These are phyloP conservation scores for Apodemus agrarius DNA, from an alignment of 2,797 vertebrate genomes.

Conservation along the genomic window DNA sequence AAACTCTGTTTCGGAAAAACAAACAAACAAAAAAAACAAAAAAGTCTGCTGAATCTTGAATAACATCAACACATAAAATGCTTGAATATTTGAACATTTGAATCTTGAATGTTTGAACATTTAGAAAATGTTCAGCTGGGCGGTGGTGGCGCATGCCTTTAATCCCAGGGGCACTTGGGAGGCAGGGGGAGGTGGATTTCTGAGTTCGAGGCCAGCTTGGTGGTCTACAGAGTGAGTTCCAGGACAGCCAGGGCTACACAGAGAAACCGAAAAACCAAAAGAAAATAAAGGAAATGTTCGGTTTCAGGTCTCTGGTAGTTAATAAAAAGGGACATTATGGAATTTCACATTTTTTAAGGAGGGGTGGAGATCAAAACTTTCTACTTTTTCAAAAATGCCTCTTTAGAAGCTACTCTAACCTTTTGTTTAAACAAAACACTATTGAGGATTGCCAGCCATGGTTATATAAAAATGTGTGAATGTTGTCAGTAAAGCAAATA, in stretches of 20 bases:
- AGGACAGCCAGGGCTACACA: no score
- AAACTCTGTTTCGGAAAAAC: no score
- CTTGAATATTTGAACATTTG: neutral
- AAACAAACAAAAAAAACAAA: no score
- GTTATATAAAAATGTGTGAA: neutral
- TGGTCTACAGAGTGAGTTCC: no score
- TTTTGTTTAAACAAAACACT: neutral
- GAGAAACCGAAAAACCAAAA: no score
- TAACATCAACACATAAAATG: neutral
- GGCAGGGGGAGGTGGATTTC: no score
- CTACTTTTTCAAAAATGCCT: neutral
- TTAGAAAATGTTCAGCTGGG: neutral
- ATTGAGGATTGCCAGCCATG: neutral
- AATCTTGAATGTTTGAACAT: neutral
- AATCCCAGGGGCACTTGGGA: no score
- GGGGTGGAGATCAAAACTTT: neutral
- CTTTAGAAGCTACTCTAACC: neutral
- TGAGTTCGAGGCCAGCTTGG: no score
- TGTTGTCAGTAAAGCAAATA: constrained; percentile 11
- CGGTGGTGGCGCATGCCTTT: no score
- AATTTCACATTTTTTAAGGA: neutral
- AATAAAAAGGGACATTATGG: neutral
- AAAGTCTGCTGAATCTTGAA: neutral
- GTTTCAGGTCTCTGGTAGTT: neutral
- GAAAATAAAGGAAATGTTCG: neutral